Evolutionary conservation across 1,140 invertebrate species (phyloP).

Genomic region (Euura saliciscinereae): DNA sequence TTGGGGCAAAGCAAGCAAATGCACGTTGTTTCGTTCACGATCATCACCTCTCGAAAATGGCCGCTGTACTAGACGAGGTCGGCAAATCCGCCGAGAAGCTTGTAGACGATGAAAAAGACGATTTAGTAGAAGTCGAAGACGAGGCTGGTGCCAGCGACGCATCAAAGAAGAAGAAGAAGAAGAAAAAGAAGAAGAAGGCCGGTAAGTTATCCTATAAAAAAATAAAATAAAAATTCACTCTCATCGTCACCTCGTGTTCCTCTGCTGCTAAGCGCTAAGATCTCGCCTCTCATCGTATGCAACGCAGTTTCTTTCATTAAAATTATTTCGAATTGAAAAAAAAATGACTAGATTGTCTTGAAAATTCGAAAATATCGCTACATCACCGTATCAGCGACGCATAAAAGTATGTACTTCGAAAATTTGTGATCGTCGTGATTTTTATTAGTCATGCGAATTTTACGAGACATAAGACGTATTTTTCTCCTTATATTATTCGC

Average conservation of each 20-base stretch:
- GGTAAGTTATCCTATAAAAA: conserved; percentile 49
- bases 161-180: conserved; percentile 74
- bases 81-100: conserved; percentile 58
- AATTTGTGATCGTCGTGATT: too few relatives aligned
- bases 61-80: conserved; percentile 62
- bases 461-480: too few relatives aligned
- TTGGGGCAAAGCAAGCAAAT: background rate
- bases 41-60: conserved; percentile 53
- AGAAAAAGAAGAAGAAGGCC: conserved; percentile 78
- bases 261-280: background rate
- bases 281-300: too few relatives aligned
- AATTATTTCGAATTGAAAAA: background rate
- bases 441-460: too few relatives aligned
- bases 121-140: conserved; percentile 58
- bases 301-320: conserved; percentile 14
- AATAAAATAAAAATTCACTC: conserved; percentile 11
- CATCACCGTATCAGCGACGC: too few relatives aligned
- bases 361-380: too few relatives aligned
- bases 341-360: too few relatives aligned
- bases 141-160: conserved; percentile 63
- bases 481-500: too few relatives aligned
- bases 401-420: too few relatives aligned
- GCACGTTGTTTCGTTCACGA: conserved; percentile 7
- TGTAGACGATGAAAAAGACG: conserved; percentile 54
- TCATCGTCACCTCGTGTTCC: background rate